Evolutionary conservation across 1,140 invertebrate species (phyloP), one percentile per base, ranked within the genome.

Genomic region (Heliconius congener): DNA sequence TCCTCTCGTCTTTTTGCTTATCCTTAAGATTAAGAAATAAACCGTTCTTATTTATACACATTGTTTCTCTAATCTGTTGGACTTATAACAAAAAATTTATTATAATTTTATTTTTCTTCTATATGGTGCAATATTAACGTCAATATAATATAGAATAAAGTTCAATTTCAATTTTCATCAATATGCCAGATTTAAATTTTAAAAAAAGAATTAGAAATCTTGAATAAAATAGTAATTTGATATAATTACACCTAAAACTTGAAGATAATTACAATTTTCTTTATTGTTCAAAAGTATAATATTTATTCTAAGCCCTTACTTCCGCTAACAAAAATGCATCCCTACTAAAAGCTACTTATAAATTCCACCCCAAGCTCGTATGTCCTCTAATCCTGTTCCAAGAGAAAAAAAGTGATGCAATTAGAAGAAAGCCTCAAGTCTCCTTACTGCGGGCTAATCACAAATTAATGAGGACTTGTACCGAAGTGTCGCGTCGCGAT

Each of bases 401-500:
- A 81, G 80, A 80, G 78, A 86, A 86, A 90, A 93, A 91, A 90
- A 90, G 86, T 90, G 87, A 89, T 85, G 84, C 87, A 91, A 93
- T 93, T 91, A 91, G 88, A 88, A 91, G 88, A 91, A 88, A 89
- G 87, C 86, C 88, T 84, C 81, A 86, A 86, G 85, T 87, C 84
- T 89, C 83, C 80, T 89, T 88, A 92, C 88, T 89, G 90, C 83
- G 85, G 88, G 90, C 93, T 94, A 94, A 94, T 93, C 92, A 94
- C 91, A 88, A 94, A 94, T 94, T 93, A 94, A 94, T 93, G 93
- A 88, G 85, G 77, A 85, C 90, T 92, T 93, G 93, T 93, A 92
- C 85, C 86, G 81, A 81, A 86, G 91, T 90, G 91, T 92, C 90
- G 90, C 84, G 86, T 85, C 86, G 86, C 84, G 86, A 91, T 93